phyloP scores from a whole-genome alignment of 64 coral and sea anemone genomes.

The Trachythela sp. region DNA sequence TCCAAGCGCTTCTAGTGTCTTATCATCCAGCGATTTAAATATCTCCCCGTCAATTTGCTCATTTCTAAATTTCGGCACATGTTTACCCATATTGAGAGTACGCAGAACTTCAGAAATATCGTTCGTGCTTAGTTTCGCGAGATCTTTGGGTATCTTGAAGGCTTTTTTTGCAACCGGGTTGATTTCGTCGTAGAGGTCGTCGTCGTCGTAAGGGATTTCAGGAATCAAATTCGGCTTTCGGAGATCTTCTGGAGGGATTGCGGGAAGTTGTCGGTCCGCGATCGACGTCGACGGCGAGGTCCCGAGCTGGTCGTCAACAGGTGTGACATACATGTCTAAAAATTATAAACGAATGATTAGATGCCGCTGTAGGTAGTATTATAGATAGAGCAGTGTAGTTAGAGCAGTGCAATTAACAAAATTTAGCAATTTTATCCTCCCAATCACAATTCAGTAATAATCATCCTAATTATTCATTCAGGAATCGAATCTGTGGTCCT shows the following conservation, averaged over 20 bases:
- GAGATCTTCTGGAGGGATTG: not conserved
- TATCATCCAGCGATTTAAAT: not conserved
- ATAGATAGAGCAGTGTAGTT: too few relatives aligned
- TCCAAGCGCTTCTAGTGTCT: not conserved
- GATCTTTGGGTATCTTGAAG: constrained; percentile 14
- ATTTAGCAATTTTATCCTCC: too few relatives aligned
- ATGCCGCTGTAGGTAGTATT: too few relatives aligned
- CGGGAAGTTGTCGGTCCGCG: not conserved
- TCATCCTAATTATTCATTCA: too few relatives aligned
- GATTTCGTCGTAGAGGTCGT: not conserved
- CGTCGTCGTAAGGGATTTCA: not conserved
- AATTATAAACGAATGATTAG: not conserved
- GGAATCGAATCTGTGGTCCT: too few relatives aligned
- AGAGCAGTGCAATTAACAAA: too few relatives aligned
- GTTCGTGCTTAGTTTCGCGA: not conserved
- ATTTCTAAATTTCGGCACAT: not conserved
- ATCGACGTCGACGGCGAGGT: not conserved
- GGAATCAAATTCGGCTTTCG: not conserved
- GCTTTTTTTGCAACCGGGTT: not conserved
- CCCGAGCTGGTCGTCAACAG: not conserved
- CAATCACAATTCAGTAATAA: too few relatives aligned
- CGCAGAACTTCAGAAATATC: not conserved
- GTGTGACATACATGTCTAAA: constrained; percentile 27
- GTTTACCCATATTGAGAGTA: not conserved
- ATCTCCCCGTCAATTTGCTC: constrained; percentile 7